phyloP scores from a whole-genome alignment of 2,888 invertebrate species.

The Limnephilus rhombicus region DNA sequence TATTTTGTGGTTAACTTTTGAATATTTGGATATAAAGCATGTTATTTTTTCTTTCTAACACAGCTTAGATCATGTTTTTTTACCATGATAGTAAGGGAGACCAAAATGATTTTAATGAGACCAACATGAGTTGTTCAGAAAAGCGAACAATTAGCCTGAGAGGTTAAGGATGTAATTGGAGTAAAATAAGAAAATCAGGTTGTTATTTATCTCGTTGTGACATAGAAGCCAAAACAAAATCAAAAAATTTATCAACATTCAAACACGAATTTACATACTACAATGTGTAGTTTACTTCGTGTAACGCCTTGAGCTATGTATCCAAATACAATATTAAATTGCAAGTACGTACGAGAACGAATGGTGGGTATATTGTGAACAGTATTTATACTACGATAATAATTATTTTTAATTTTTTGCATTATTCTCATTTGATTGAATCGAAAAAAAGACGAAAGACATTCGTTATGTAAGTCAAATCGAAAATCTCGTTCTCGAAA shows the following conservation, averaged over 20 bases:
- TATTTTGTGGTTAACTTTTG: no score
- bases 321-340: neutral
- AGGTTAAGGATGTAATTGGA: no score
- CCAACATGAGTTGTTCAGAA: no score
- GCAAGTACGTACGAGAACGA: neutral
- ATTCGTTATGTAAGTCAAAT: slow-evolving; percentile 25
- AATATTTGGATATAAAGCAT: no score
- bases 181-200: no score
- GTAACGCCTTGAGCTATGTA: neutral
- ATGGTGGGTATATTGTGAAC: neutral
- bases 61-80: no score
- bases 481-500: slow-evolving; percentile 34
- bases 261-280: neutral
- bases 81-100: no score
- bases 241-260: neutral
- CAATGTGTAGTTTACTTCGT: neutral
- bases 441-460: slow-evolving; percentile 34
- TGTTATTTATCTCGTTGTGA: no score
- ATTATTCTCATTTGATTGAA: neutral
- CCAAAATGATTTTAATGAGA: no score
- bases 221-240: no score
- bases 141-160: no score
- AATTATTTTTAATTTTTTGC: neutral
- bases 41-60: no score
- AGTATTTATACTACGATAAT: neutral